phyloP scores from a whole-genome alignment of 23 tunicate species.

The Ascidia mentula region DNA sequence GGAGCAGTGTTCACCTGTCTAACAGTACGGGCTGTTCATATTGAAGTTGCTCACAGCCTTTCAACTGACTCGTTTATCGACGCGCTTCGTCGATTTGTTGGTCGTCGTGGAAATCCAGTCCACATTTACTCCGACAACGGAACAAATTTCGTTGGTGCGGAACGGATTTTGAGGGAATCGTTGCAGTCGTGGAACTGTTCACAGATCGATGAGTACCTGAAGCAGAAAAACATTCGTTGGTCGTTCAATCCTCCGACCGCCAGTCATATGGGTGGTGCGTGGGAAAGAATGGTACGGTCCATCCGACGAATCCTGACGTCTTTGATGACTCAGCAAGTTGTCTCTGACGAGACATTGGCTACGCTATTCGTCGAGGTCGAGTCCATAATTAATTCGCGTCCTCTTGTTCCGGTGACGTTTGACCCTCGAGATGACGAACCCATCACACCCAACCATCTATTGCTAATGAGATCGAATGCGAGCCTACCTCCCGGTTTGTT shows the following conservation, averaged over 20 bases:
- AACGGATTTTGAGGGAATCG: slow-evolving; percentile 11
- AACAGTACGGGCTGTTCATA: slow-evolving; percentile 17
- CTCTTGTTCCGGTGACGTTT: slow-evolving; percentile 7
- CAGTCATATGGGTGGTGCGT: too few species aligned
- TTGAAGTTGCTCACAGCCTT: slow-evolving; percentile 19
- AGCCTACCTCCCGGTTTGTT: not conserved
- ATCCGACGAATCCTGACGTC: slow-evolving; percentile 2
- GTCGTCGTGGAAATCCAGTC: not conserved
- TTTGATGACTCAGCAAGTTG: slow-evolving; percentile 1
- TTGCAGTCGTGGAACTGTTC: not conserved
- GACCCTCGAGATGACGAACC: slow-evolving; percentile 15
- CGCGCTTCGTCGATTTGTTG: slow-evolving; percentile 11
- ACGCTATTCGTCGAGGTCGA: slow-evolving; percentile 6
- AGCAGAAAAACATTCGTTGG: too few species aligned
- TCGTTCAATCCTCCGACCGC: too few species aligned
- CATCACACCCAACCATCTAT: not conserved
- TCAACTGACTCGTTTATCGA: slow-evolving; percentile 14
- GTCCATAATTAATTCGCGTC: slow-evolving; percentile 8
- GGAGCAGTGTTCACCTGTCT: slow-evolving; percentile 23
- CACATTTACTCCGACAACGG: not conserved
- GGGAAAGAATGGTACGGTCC: not conserved
- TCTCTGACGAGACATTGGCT: not conserved
- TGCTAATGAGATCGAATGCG: slow-evolving; percentile 1
- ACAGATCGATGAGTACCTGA: not conserved
- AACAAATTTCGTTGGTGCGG: slow-evolving; percentile 12